A percentile compares a stretch with the other conserved stretches of the same genome.
Evolutionary conservation across 2,797 vertebrate genomes (phyloP).

Genomic region (Amniataba percoides): DNA sequence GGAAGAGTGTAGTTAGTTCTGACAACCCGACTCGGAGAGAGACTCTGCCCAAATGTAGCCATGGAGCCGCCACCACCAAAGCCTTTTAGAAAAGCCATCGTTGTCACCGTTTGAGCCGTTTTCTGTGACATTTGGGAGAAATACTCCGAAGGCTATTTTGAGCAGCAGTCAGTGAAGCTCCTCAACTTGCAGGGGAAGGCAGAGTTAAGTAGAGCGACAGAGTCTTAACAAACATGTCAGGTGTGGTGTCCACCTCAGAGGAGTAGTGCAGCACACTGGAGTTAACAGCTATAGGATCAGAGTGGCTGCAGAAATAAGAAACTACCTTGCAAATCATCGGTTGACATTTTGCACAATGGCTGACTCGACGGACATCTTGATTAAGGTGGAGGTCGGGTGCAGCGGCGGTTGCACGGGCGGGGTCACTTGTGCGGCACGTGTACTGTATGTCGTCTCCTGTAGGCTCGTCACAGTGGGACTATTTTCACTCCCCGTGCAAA

Average conservation of each 20-base stretch:
- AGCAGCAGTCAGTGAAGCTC: conserved; percentile 16
- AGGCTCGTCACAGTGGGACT: conserved; percentile 11
- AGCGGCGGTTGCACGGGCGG: background rate
- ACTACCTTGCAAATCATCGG: too few species aligned
- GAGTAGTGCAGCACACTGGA: background rate
- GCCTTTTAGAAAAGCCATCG: conserved; percentile 32
- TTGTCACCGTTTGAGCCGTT: conserved; percentile 31
- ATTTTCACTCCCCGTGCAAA: conserved; percentile 18
- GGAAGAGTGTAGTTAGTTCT: conserved; percentile 21
- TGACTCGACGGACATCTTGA: too few species aligned
- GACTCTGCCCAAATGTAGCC: conserved; percentile 15
- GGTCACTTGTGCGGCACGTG: background rate
- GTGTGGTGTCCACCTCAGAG: background rate
- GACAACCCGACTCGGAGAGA: conserved; percentile 28
- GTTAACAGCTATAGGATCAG: background rate
- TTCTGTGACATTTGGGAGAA: conserved; percentile 44
- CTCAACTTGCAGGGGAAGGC: background rate
- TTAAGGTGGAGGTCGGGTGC: too few species aligned
- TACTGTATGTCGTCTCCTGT: background rate
- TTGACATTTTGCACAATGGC: too few species aligned
- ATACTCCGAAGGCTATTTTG: conserved; percentile 30
- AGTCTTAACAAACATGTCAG: conserved; percentile 1
- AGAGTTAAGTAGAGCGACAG: background rate
- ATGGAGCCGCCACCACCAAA: conserved; percentile 20
- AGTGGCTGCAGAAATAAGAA: background rate